Evolutionary conservation across 2,888 invertebrate species (phyloP), one percentile per base, ranked within the genome.

Genomic region (Oithona nana): DNA sequence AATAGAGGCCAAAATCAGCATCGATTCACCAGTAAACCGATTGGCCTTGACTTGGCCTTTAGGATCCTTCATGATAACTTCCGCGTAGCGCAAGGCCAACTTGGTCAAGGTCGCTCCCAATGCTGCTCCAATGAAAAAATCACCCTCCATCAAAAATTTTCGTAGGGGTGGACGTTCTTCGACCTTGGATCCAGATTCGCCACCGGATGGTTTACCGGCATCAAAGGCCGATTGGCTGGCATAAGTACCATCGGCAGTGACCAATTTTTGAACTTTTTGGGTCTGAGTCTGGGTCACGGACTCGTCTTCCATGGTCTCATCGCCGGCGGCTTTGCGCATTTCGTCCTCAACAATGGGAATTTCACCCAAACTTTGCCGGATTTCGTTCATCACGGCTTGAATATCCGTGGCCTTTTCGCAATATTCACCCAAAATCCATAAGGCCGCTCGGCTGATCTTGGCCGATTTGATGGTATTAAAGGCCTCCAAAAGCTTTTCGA

Each of bases 181-280:
- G 64, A 73, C 73, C 68, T 82, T 81, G 68, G 79, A 81, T 4
- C 76, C 74, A 70, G 66, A 64, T 58, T 66, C 67, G 63, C 61
- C 60, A 61, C 64, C 64, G 55, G 49, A 11, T n/a, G 80, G 78
- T 28, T 83, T 79, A n/a, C n/a, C n/a, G 67, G 88, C 77, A 71
- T 88, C 93, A 75, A 97, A 93, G 51, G 93, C 95, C 66, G 94
- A 94, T 75, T 99, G 97, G 2, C 94, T 86, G 28, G 97, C 98
- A 74, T 99, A 99, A 0, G 97, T 95, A 24, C 98, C 98, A 77
- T 99, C 98, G 39, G 97, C 95, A 55, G 98, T 98, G 51, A 98
- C 94, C 64, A 89, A 75, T 68, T 83, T 84, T 31, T 83, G 79
- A 24, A 63, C 64, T 3, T 52, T 60, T 8, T 50, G 31, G 3